Base-by-base conservation (phyloP, 1,140 invertebrate genomes). In the Hormaphis cornu region DNA sequence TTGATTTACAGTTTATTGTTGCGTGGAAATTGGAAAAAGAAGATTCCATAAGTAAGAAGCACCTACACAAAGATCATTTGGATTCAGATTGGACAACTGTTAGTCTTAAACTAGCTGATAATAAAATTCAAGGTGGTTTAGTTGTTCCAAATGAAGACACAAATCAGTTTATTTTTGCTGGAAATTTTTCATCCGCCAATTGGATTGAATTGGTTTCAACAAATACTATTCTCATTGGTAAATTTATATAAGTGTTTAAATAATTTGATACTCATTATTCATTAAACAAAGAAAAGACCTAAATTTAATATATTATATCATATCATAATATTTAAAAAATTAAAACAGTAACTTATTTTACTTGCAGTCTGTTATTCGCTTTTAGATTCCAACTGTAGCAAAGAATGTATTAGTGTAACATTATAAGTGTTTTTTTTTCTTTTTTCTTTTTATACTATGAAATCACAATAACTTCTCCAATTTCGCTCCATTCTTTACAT, bases 51-150 rank as follows among this genome's bases (percentile, higher is more conserved):
- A 63, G 69, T 22, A 42, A 40, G 4, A 69, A 69, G 22, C 61
- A 72, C 37, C 84, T 89, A 73, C 81, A 83, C 9, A 87, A 85
- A 75, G 81, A 83, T 12, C 77, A 82, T 58, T 81, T 83, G 0
- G 83, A 85, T 72, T 83, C 82, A 0, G 83, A 86, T 73, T 90
- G 88, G 88, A 84, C 84, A 24, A 84, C 83, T 18, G 79, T 90
- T 37, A 75, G 83, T 18, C 74, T 89, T 3, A 79, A 78, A 73
- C 73, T 83, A 20, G 81, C 79, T 54, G 82, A 83, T 69, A 79
- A 82, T 53, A 82, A 80, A 3, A 75, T 87, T 9, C 82, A 81
- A 74, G 79, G 81, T 63, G 82, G 83, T 69, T 74, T 77, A 54
- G 77, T 80, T 3, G 79, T 80, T 1, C 80, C 79, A 72, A 80